A percentile compares a stretch with the other conserved stretches of the same genome.
Evolutionary conservation across 2,888 invertebrate species (phyloP).

Genomic region (Glaucopsyche alexis): DNA sequence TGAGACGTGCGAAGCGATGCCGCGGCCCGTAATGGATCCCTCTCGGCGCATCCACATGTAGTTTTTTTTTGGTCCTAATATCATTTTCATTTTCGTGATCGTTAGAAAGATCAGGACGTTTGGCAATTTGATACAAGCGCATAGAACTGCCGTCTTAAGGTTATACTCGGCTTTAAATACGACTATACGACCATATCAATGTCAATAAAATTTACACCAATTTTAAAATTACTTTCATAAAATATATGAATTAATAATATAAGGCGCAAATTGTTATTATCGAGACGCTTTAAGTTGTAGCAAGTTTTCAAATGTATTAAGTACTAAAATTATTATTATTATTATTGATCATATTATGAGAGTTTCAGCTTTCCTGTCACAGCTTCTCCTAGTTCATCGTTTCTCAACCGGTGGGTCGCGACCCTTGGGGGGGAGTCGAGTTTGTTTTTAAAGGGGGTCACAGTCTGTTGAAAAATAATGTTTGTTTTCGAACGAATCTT

Average conservation of each 20-base stretch:
- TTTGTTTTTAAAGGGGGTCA: too few species aligned
- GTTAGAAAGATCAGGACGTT: neutral
- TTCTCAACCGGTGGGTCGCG: too few species aligned
- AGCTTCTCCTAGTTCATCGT: conserved; percentile 2
- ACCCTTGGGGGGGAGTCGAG: too few species aligned
- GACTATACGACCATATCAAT: conserved; percentile 24
- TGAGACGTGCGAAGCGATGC: neutral
- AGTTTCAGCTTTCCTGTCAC: neutral
- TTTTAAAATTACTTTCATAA: conserved; percentile 9
- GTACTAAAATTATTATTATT: neutral
- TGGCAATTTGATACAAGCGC: neutral
- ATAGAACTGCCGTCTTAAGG: conserved; percentile 5
- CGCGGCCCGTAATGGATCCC: neutral
- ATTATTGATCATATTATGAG: neutral
- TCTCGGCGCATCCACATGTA: neutral
- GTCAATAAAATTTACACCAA: conserved; percentile 22
- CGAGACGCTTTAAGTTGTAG: neutral
- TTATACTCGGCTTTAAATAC: conserved; percentile 20
- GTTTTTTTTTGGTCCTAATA: conserved; percentile 1
- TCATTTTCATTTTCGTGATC: neutral
- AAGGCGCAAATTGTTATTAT: neutral
- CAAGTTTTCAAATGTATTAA: neutral
- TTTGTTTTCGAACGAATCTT: too few species aligned
- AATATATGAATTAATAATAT: conserved; percentile 12
- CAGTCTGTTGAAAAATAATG: too few species aligned